A percentile compares a stretch with the other conserved stretches of the same genome.
Conservation (phyloP, 2,113 vertebrate species). For the Neopipo cinnamomea region DNA sequence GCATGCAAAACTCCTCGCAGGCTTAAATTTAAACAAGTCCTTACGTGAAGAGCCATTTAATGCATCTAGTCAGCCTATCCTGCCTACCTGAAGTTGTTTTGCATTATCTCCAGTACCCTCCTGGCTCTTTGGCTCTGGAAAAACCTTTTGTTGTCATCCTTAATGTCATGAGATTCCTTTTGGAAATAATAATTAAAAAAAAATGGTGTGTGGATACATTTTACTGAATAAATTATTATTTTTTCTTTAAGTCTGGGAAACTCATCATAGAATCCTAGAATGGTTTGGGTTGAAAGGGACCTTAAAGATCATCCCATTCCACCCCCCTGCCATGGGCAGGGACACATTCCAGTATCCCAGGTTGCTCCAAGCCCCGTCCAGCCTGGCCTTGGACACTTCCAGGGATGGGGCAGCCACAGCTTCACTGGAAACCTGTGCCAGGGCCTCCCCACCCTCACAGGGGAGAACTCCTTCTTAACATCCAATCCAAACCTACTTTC, state of each 20-base stretch:
- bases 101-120: not conserved
- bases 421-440: not conserved
- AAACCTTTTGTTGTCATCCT: not conserved
- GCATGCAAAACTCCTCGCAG: not conserved
- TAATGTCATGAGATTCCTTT: not conserved
- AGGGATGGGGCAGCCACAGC: not conserved
- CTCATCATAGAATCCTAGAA: not conserved
- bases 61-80: not conserved
- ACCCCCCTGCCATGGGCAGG: not conserved
- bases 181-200: not conserved
- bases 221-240: not conserved
- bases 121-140: not conserved
- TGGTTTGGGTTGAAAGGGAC: not conserved
- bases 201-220: fast-evolving
- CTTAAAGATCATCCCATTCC: fast-evolving
- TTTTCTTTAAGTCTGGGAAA: not conserved
- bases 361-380: not conserved
- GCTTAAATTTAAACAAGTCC: not conserved
- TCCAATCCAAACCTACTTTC: not conserved
- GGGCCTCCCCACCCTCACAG: fast-evolving
- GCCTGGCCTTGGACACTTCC: fast-evolving
- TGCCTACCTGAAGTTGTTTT: not conserved
- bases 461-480: not conserved
- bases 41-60: not conserved
- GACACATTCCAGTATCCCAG: not conserved